Evolutionary conservation across 2,113 vertebrate species (phyloP), one percentile per base, ranked within the genome.

Genomic region (Danionella cerebrum): DNA sequence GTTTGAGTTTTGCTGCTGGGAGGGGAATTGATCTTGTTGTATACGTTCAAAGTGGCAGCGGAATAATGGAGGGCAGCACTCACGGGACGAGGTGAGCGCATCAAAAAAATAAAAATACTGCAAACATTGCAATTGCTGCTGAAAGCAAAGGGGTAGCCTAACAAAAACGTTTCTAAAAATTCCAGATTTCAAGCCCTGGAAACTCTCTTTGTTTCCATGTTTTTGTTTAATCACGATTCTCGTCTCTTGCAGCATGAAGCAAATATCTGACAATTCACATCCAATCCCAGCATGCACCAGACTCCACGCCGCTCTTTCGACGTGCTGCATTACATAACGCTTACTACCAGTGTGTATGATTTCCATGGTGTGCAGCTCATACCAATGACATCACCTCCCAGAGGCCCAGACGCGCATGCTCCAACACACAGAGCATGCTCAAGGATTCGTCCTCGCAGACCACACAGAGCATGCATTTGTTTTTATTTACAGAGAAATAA

Each of bases 381-480:
- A 76, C 24, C 83, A 72, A 87, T 90, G 86, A 90, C 88, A 83
- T 90, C 88, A 90, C 72, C 83, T 73, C 79, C 69, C 67, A 18
- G 75, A 54, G 73, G 68, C 69, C 79, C 80, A 73, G 75, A 1
- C 38, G 14, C 38, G 8, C 38, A 41, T 14, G 16, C 19, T 50
- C 42, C 45, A 50, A 66, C 45, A 65, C 53, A 66, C 21, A 42
- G 48, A 50, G 74, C 79, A 66, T 74, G 83, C 81, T 75, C 77
- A 65, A 68, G 70, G 67, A 71, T 71, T 57, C 58, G n/a, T n/a
- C n/a, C n/a, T n/a, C n/a, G n/a, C n/a, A n/a, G n/a, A 38, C 60
- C 44, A 27, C 59, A 31, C 35, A 63, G 19, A 11, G n/a, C n/a
- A n/a, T n/a, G n/a, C n/a, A n/a, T n/a, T n/a, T n/a, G n/a, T n/a